Base-by-base conservation (phyloP, 2,797 vertebrate genomes). In the Thamnophis elegans region DNA sequence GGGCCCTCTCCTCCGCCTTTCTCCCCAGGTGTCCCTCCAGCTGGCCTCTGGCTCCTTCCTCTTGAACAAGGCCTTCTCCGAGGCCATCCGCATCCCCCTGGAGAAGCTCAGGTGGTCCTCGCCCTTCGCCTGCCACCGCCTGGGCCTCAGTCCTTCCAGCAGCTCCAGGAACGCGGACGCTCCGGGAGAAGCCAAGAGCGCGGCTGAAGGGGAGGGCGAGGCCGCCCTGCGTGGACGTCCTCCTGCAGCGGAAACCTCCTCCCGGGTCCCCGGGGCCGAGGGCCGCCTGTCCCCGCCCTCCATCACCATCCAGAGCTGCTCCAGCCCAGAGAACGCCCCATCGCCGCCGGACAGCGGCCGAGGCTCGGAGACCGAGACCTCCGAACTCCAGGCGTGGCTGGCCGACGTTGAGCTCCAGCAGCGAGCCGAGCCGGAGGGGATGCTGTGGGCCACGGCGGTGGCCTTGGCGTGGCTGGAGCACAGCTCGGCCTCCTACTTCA, bases 401-500 rank as follows among this genome's bases (percentile, higher is more conserved):
- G 90, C 87, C 0, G 94, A 95, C 0, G 55, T 96, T 0, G 94
- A 96, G 59, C 54, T 89, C 85, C 96, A 94, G 68, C 94, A 90
- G 86, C 94, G 91, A 93, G 91, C 93, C 0, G 98, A 98, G 92
- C 97, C 95, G 0, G 98, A 98, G 85, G 98, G 98, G 91, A 98
- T 98, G 98, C 97, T 99, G 68, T 99, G 99, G 99, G 99, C 98
- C 92, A 99, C 99, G 0, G 98, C 98, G 0, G 99, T 99, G 92
- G 99, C 99, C 0, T 97, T 99, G 58, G 99, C 99, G 1, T 99
- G 99, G 98, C 97, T 99, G 96, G 99, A 99, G 97, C 98, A 99
- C 98, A 98, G 98, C 97, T 99, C 99, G 0, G 99, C 99, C n/a
- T 98, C 98, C 92, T 98, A 98, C 92, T 99, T 99, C 96, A 98